These are phyloP conservation scores for Thunnus thynnus DNA, from an alignment of 2,113 vertebrate species.

Conservation along the genomic window DNA sequence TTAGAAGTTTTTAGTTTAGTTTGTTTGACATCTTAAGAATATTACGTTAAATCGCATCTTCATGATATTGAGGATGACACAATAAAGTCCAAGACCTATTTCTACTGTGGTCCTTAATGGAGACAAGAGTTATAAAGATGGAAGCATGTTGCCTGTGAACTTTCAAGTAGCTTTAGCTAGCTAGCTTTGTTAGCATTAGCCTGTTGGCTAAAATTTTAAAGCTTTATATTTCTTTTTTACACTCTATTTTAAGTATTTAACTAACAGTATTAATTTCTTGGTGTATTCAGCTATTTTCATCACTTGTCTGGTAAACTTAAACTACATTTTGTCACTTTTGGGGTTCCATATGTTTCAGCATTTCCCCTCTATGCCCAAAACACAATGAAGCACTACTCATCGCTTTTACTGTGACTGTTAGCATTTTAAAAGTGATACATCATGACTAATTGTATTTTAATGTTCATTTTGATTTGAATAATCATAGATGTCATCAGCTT, in stretches of 20 bases:
- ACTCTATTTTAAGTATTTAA: not conserved
- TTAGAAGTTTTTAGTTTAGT: no score
- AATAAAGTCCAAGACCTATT: no score
- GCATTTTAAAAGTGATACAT: not conserved
- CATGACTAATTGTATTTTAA: conserved; percentile 11
- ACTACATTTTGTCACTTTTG: conserved; percentile 15
- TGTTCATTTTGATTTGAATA: conserved; percentile 13
- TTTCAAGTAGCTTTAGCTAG: no score
- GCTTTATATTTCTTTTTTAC: no score
- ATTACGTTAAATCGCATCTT: no score
- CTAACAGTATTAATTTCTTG: not conserved
- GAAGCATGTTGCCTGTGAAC: no score
- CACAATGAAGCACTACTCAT: conserved; percentile 24
- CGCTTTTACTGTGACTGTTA: not conserved
- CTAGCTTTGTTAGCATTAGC: no score
- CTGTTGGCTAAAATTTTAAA: no score
- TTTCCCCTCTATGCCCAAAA: conserved; percentile 13
- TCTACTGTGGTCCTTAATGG: no score
- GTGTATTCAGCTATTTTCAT: not conserved
- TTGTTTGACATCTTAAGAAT: no score
- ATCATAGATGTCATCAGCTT: not conserved
- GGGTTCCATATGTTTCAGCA: conserved; percentile 29
- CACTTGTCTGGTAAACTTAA: not conserved
- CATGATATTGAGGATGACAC: no score
- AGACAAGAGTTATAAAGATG: no score